phyloP scores from a whole-genome alignment of 2,888 invertebrate genomes.

The Anodontia alba region DNA sequence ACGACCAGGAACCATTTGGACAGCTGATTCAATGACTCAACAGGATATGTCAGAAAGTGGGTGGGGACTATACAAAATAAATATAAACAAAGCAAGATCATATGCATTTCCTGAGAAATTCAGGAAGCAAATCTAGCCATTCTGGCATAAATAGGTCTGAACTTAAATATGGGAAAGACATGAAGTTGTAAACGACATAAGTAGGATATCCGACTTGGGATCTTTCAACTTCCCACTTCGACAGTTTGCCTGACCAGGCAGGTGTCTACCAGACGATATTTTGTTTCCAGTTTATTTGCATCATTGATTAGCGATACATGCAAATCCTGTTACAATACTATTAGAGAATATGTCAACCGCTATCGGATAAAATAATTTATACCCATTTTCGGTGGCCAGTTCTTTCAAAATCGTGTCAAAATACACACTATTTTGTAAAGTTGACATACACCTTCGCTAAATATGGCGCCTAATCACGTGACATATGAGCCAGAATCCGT shows the following conservation, averaged over 20 bases:
- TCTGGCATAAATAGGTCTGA: no score
- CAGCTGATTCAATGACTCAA: no score
- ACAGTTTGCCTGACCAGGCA: constrained; percentile 17
- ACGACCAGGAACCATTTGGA: no score
- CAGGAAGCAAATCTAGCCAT: no score
- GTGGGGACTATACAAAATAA: no score
- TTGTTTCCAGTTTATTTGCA: not conserved
- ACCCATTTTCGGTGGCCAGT: not conserved
- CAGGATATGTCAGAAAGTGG: no score
- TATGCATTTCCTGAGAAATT: no score
- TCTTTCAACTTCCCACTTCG: not conserved
- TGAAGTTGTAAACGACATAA: no score
- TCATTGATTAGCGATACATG: not conserved
- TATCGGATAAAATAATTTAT: not conserved
- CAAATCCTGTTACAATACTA: not conserved
- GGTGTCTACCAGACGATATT: constrained; percentile 43
- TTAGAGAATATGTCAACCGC: not conserved
- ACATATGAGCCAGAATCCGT: constrained; percentile 20
- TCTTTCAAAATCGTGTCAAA: not conserved
- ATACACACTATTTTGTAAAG: not conserved
- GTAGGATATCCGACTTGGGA: no score
- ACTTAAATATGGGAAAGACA: no score
- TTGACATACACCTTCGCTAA: constrained; percentile 48
- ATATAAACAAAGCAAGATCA: no score
- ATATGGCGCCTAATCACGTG: constrained; percentile 67